These are phyloP conservation scores for Martes flavigula DNA, from an alignment of 2,797 vertebrate species.

Conservation along the genomic window DNA sequence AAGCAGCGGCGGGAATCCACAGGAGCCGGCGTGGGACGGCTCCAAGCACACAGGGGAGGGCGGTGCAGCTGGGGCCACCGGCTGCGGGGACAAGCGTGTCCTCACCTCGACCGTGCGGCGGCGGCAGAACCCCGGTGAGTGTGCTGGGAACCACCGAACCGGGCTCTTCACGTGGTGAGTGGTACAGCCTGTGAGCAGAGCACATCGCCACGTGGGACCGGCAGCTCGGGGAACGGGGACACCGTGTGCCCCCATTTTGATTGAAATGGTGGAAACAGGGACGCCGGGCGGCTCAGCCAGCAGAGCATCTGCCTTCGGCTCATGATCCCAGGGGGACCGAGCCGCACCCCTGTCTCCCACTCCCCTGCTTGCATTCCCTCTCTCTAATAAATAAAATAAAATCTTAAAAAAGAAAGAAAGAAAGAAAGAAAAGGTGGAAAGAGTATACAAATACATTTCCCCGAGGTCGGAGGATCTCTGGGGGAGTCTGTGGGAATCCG, in stretches of 20 bases:
- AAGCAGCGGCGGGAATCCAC: rapidly evolving
- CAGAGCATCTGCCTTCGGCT: background rate
- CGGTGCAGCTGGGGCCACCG: rapidly evolving
- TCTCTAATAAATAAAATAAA: background rate
- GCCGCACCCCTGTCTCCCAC: background rate
- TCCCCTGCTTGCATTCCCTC: no score
- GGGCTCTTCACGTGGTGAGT: rapidly evolving
- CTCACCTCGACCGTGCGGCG: rapidly evolving
- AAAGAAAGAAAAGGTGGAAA: background rate
- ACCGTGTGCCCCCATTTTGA: rapidly evolving
- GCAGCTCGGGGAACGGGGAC: background rate
- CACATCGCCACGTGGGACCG: rapidly evolving
- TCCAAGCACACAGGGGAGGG: no score
- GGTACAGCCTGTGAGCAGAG: background rate
- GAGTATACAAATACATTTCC: background rate
- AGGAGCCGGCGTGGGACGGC: background rate
- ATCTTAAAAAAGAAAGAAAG: background rate
- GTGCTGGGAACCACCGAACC: rapidly evolving
- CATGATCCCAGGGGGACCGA: background rate
- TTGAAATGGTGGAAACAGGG: background rate
- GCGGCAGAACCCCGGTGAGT: rapidly evolving
- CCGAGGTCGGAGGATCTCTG: background rate
- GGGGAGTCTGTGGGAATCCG: rapidly evolving
- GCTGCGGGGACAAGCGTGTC: rapidly evolving
- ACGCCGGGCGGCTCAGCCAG: background rate